These are phyloP conservation scores for Cotesia vestalis DNA, from an alignment of 1,140 invertebrate genomes.

Conservation along the genomic window DNA sequence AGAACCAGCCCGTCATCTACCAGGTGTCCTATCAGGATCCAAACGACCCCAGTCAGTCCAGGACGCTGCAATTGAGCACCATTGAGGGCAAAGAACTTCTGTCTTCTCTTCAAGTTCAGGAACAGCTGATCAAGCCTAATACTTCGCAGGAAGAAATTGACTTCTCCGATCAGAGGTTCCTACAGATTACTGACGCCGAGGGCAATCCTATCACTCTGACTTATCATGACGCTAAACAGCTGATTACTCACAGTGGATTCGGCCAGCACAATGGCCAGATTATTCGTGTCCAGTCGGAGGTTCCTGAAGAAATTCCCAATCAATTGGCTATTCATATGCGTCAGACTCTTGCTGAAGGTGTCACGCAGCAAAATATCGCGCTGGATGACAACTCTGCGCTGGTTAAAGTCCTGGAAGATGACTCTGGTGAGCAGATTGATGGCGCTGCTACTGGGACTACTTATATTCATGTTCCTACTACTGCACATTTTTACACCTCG, in stretches of 20 bases:
- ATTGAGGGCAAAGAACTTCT: constrained; percentile 53
- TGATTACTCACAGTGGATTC: constrained; percentile 65
- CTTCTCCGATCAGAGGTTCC: constrained; percentile 55
- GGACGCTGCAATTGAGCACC: constrained; percentile 61
- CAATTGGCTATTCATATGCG: constrained; percentile 47
- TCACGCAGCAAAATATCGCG: background rate
- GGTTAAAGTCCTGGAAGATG: constrained; percentile 54
- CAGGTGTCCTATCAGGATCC: constrained; percentile 64
- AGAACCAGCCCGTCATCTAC: constrained; percentile 64
- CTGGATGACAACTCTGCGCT: constrained; percentile 53
- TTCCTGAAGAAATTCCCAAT: constrained; percentile 46
- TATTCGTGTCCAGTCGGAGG: constrained; percentile 56
- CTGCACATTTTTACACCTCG: constrained; percentile 49
- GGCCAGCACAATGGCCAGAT: constrained; percentile 59
- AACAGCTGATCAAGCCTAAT: constrained; percentile 43
- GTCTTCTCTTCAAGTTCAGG: constrained; percentile 47
- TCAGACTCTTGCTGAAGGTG: constrained; percentile 41
- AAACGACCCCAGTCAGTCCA: constrained; percentile 57
- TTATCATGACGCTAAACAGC: constrained; percentile 71
- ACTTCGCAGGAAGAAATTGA: constrained; percentile 45
- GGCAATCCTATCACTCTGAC: constrained; percentile 76
- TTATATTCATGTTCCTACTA: constrained; percentile 46
- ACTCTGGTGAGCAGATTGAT: constrained; percentile 52
- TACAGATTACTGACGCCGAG: constrained; percentile 72
- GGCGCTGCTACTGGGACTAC: constrained; percentile 57